phyloP scores from a whole-genome alignment of 2,888 invertebrate genomes.

The Dorcus parallelipipedus region DNA sequence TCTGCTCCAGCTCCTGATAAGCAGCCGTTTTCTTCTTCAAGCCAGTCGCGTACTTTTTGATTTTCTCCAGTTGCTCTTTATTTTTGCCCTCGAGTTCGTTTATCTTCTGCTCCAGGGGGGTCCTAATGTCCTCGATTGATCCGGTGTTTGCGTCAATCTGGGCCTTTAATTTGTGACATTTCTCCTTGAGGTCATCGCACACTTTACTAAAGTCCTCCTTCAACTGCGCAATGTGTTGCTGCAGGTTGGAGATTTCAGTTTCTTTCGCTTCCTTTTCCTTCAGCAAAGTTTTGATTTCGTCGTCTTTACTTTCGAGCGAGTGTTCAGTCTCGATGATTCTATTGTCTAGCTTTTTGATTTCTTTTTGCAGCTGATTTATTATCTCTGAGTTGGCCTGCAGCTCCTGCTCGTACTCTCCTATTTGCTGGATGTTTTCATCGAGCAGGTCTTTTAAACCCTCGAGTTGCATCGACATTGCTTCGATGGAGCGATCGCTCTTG shows the following conservation, averaged over 20 bases:
- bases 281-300: slow-evolving; percentile 50
- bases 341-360: slow-evolving; percentile 55
- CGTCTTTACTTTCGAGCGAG: slow-evolving; percentile 49
- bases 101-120: slow-evolving; percentile 41
- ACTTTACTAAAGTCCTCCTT: slow-evolving; percentile 44
- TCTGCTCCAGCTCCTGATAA: slow-evolving; percentile 63
- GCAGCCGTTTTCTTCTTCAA: slow-evolving; percentile 69
- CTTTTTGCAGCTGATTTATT: slow-evolving; percentile 54
- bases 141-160: slow-evolving; percentile 40
- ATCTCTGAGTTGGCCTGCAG: slow-evolving; percentile 55
- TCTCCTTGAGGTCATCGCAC: slow-evolving; percentile 43
- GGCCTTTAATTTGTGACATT: slow-evolving; percentile 41
- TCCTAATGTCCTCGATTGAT: slow-evolving; percentile 39
- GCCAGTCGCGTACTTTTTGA: slow-evolving; percentile 74
- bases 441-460: slow-evolving; percentile 55
- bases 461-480: slow-evolving; percentile 55
- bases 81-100: slow-evolving; percentile 59
- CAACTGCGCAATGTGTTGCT: slow-evolving; percentile 48
- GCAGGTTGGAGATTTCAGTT: slow-evolving; percentile 43
- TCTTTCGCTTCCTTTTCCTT: slow-evolving; percentile 46
- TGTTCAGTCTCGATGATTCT: slow-evolving; percentile 56
- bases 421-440: slow-evolving; percentile 52
- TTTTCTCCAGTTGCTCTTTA: slow-evolving; percentile 69
- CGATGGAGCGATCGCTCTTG: slow-evolving; percentile 46
- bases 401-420: slow-evolving; percentile 56